Evolutionary conservation across 2,113 vertebrate species (phyloP), one percentile per base, ranked within the genome.

Genomic region (Phalacrocorax aristotelis): DNA sequence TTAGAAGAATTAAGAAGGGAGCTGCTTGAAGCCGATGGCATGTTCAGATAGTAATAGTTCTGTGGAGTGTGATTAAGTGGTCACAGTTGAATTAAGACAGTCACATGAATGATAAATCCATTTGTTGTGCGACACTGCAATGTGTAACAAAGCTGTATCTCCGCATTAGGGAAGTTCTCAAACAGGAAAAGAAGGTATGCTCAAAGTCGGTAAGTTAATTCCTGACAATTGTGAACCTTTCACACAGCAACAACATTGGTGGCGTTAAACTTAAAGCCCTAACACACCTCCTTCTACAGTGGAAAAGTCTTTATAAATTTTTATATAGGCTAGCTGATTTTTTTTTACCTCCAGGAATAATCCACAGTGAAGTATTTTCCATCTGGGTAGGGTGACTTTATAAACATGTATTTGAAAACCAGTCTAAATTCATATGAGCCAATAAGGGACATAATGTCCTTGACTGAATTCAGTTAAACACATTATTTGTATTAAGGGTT

Each of bases 401-500:
- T 76, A 82, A 95, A 83, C 13, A 79, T 21, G 23, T 76, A 49
- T 77, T 91, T 87, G 58, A 94, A 96, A 95, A 87, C 18, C 62
- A 91, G 29, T 62, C 29, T 91, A 80, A 91, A 95, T 80, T 93
- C 23, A 54, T 91, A 80, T 62, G 3, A 80, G 18, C 38, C 54
- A 94, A 89, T 76, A 79, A 61, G 60, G 68, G n/a, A 66, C 70
- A 90, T 70, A 70, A 85, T 52, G 54, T 93, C 83, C 70, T 71
- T 66, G 81, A 58, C 84, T 91, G 89, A 95, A 95, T 85, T 89
- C 2, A 93, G 25, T 95, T 95, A 94, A 97, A 83, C 64, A 68
- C 29, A 64, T 51, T 81, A 88, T 95, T 95, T 97, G 20, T 80
- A 88, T 90, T 89, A 86, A 74, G 71, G 17, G 36, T 70, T 95